Base-by-base conservation (phyloP, 2,113 vertebrate genomes). In the Dunckerocampus dactyliophorus region DNA sequence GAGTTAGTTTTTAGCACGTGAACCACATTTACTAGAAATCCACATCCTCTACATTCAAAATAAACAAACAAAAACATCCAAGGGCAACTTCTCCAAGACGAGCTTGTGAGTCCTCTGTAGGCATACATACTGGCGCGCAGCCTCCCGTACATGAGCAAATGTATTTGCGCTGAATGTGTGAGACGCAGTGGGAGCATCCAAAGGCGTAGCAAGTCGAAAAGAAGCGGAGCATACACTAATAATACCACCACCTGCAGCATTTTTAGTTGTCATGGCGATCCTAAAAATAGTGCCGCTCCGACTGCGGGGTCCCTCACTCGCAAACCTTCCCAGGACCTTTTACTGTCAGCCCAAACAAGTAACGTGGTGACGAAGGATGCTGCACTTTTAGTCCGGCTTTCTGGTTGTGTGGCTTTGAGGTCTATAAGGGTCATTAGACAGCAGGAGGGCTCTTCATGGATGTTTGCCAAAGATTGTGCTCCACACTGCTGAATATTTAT, bases 201-300 rank as follows among this genome's bases (percentile, higher is more conserved):
- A 82, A 72, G 80, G 78, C 71, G 71, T 67, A 63, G 71, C 57
- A 66, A 74, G 67, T 67, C 51, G 74, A 59, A 63, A 72, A 64
- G 58, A 63, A 61, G 55, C 68, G 11, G 12, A 70, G 71, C 63
- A 57, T 73, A 59, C 72, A 72, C 76, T 82, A 82, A 82, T 79
- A 82, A 84, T 80, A 84, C 15, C 62, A 71, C 70, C 67, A 74
- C 73, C 47, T 24, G 39, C 76, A 64, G 69, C 76, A 70, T 82
- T 76, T 71, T 65, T 65, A 28, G 80, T 84, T 84, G 76, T 82
- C 81, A 82, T 79, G 74, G 66, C 3, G 39, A 87, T 80, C 66
- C 61, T 39, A 79, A 76, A 79, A 75, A 77, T 81, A 76, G 71
- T 34, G n/a, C 43, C 15, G 47, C 43, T 83, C 21, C 70, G 70